Evolutionary conservation across 2,888 invertebrate genomes (phyloP), one percentile per base, ranked within the genome.

Genomic region (Torymus tubicola): DNA sequence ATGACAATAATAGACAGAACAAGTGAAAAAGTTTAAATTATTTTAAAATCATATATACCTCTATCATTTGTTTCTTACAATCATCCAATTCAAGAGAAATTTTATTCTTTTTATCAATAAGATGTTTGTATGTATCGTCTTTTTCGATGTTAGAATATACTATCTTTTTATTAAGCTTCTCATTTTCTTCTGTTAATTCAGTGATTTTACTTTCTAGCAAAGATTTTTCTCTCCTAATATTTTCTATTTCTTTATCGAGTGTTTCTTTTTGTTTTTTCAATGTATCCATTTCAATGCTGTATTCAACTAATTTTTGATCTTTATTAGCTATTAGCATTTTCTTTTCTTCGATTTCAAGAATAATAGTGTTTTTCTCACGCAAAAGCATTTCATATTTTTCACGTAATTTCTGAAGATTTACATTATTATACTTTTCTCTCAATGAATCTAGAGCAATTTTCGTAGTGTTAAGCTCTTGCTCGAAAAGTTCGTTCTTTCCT

Each of bases 231-330:
- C 10, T 14, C 10, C 81, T 79, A 13, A 80, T 78, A 21, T 83
- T 87, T 1, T 93, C 92, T 84, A 92, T 91, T 85, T 93, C 93
- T 0, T 91, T 83, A 1, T 93, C 92, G 8, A 92, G 85, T 18
- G 90, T 87, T 2, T 88, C 77, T n/a, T 87, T 92, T 85, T 93
- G 92, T 0, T 90, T 91, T 55, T 91, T 91, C 42, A 92, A 80
- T 1, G 91, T 91, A 55, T 90, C 89, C 81, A 91, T 90, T 14
- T 90, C 91, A 24, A 81, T 81, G 52, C 58, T 53, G 18, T 53
- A 77, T 14, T 83, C 81, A n/a, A 78, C 79, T 2, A 83, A 10
- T 58, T 78, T 80, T 71, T 87, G 88, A 60, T 90, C 91, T 71
- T 91, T 90, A 0, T 87, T 82, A 0, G 86, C 81, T 31, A 93